Evolutionary conservation across 1,140 invertebrate species (phyloP).

Genomic region (Diabrotica undecimpunctata): DNA sequence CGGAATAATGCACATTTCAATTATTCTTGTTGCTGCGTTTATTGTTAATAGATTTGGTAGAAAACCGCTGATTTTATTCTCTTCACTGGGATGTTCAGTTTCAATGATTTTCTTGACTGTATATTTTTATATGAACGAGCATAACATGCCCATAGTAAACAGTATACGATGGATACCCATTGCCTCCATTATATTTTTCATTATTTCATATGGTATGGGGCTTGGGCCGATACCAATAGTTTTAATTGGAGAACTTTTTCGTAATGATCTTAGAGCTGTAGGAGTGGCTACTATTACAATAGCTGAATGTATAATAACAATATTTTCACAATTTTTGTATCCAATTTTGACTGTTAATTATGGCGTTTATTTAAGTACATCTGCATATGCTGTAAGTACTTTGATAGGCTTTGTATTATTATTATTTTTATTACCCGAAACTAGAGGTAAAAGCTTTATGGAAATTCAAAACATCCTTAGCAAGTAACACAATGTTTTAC

Average conservation of each 20-base stretch:
- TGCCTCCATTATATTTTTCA: not conserved
- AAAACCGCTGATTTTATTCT: not conserved
- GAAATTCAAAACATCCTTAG: not conserved
- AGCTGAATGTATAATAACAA: not conserved
- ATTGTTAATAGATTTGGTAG: not conserved
- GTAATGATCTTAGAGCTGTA: not conserved
- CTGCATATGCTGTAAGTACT: not conserved
- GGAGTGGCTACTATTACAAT: not conserved
- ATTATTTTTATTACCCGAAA: not conserved
- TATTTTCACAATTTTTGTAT: not conserved
- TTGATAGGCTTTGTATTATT: not conserved
- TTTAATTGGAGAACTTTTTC: not conserved
- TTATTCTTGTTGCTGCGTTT: not conserved
- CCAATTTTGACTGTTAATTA: not conserved
- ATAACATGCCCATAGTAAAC: not conserved
- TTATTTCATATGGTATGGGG: not conserved
- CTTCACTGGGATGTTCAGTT: not conserved
- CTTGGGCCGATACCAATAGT: not conserved
- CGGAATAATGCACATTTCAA: not conserved
- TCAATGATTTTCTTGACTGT: not conserved
- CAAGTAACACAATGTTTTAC: too few species aligned
- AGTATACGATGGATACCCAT: not conserved
- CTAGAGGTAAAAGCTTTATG: not conserved
- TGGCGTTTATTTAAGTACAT: not conserved
- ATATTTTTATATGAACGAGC: not conserved